Percentiles rank a stretch among this genome's conserved stretches.
These are phyloP conservation scores for Phalangium opilio DNA, from an alignment of 2,888 invertebrate species.

Conservation along the genomic window DNA sequence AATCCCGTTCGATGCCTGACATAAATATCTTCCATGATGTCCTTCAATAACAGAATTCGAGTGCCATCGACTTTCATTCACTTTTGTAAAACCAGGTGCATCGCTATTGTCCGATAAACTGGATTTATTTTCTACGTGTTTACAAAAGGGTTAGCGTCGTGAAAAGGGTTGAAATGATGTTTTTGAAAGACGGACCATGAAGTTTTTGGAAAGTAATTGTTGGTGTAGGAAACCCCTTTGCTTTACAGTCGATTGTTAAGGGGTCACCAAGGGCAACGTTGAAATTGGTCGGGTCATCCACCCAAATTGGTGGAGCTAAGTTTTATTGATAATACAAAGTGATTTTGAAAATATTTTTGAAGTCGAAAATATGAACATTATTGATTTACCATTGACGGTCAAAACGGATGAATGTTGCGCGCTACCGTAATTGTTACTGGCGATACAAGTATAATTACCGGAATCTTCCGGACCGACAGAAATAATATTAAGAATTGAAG, in stretches of 20 bases:
- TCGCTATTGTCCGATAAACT: too few relatives aligned
- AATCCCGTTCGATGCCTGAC: constrained; percentile 10
- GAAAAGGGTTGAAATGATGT: too few relatives aligned
- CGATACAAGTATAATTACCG: constrained; percentile 12
- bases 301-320: constrained; percentile 17
- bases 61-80: too few relatives aligned
- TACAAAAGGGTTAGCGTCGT: too few relatives aligned
- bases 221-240: constrained; percentile 14
- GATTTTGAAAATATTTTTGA: background rate
- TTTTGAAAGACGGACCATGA: too few relatives aligned
- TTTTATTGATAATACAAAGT: background rate
- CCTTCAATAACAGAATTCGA: constrained; percentile 2
- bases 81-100: too few relatives aligned
- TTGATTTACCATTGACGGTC: constrained; percentile 14
- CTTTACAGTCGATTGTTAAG: constrained; percentile 11
- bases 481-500: constrained; percentile 9
- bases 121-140: too few relatives aligned
- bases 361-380: background rate
- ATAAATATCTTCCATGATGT: constrained; percentile 7
- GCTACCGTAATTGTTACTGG: constrained; percentile 5
- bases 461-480: constrained; percentile 4
- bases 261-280: constrained; percentile 10
- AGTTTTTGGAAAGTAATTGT: constrained; percentile 2
- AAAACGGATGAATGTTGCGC: constrained; percentile 10
- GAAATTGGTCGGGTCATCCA: constrained; percentile 8